Evolutionary conservation across 1,140 invertebrate species (phyloP).

Genomic region (Scaptomyza montana): DNA sequence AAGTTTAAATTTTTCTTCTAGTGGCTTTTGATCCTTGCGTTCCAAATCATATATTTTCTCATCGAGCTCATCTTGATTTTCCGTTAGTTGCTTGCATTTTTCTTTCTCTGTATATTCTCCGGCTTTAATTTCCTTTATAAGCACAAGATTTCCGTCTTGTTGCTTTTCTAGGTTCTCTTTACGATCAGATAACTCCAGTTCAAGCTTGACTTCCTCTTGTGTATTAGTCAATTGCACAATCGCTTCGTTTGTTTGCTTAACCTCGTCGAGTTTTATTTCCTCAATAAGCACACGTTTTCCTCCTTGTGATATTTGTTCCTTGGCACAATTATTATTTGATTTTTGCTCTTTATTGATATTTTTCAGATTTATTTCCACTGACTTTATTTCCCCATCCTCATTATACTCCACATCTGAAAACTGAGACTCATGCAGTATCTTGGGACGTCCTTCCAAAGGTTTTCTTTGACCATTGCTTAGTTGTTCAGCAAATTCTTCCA

Average conservation of each 20-base stretch:
- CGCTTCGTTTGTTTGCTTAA: not conserved
- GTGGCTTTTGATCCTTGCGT: not conserved
- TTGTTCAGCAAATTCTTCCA: conserved; percentile 49
- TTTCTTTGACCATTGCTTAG: conserved; percentile 23
- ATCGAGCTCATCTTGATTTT: not conserved
- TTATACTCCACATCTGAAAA: conserved; percentile 1
- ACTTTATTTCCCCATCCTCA: not conserved
- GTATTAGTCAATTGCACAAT: too few species aligned
- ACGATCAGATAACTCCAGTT: not conserved
- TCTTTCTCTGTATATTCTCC: not conserved
- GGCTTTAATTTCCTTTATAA: too few species aligned
- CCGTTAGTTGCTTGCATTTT: not conserved
- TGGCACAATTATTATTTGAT: not conserved
- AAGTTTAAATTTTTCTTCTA: too few species aligned
- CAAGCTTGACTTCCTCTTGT: not conserved
- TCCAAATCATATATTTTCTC: not conserved
- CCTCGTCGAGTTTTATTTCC: conserved; percentile 13
- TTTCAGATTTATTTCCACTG: not conserved
- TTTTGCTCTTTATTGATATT: not conserved
- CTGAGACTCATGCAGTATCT: conserved; percentile 37
- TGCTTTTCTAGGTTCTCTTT: too few species aligned
- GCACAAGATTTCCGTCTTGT: too few species aligned
- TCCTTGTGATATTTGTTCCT: not conserved
- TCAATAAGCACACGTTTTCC: conserved; percentile 25
- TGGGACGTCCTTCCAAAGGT: conserved; percentile 45